Conservation (phyloP, 2,888 invertebrate genomes). For the Synergus japonicus region DNA sequence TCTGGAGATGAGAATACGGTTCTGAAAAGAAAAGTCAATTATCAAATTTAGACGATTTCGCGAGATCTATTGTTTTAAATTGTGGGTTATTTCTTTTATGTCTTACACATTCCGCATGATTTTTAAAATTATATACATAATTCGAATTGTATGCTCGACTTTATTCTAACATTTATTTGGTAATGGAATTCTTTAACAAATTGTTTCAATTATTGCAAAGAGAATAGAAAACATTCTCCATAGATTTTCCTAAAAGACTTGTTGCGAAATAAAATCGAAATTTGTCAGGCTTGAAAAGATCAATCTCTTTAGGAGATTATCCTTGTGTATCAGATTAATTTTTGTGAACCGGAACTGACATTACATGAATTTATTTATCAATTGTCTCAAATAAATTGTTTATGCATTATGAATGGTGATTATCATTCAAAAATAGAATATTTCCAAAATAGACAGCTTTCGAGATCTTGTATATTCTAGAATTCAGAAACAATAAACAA, state of each 20-base stretch:
- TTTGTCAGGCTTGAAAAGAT: neutral
- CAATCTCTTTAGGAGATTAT: neutral
- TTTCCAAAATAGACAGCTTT: neutral
- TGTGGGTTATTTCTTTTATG: neutral
- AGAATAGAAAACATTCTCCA: neutral
- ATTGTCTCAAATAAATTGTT: neutral
- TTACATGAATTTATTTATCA: neutral
- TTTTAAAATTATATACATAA: too few species aligned
- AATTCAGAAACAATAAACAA: neutral
- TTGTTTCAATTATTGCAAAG: neutral
- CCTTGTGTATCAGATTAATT: neutral
- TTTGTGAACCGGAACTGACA: neutral
- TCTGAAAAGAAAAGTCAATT: neutral
- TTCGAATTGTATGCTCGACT: neutral
- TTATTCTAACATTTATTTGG: neutral
- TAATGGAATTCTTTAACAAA: neutral
- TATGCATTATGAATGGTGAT: neutral
- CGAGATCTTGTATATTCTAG: constrained; percentile 4
- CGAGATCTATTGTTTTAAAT: neutral
- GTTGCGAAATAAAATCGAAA: neutral
- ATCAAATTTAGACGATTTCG: neutral
- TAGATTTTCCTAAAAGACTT: neutral
- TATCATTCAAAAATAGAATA: neutral
- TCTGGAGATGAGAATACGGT: constrained; percentile 1
- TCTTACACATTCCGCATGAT: neutral